Conservation (phyloP, 1,140 invertebrate genomes). For the Pachypsylla venusta region DNA sequence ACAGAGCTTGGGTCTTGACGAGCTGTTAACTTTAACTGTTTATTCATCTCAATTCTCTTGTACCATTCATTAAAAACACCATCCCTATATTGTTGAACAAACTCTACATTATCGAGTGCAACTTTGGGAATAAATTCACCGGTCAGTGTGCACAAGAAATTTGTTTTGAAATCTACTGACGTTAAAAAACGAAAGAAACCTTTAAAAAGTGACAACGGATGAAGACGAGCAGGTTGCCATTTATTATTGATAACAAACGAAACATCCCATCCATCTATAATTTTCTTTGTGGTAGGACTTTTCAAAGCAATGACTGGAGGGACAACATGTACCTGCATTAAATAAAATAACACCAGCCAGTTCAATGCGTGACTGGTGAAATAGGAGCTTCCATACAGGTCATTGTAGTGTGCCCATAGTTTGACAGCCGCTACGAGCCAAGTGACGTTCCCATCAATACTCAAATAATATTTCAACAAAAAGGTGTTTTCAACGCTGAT, state of each 20-base stretch:
- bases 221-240: not conserved
- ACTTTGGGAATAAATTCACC: constrained; percentile 26
- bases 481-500: constrained; percentile 38
- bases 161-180: constrained; percentile 10
- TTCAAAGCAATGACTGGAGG: constrained; percentile 20
- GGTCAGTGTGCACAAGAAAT: constrained; percentile 30
- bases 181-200: constrained; percentile 12
- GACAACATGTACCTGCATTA: constrained; percentile 23
- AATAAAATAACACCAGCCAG: constrained; percentile 33
- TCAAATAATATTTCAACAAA: constrained; percentile 32
- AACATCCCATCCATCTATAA: constrained; percentile 8
- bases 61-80: constrained; percentile 28
- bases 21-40: constrained; percentile 21
- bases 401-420: constrained; percentile 33
- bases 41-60: constrained; percentile 20
- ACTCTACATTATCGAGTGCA: constrained; percentile 22
- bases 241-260: constrained; percentile 8
- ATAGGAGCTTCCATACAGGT: constrained; percentile 24
- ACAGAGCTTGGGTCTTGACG: constrained; percentile 21
- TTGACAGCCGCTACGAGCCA: constrained; percentile 32
- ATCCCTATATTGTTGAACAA: constrained; percentile 22
- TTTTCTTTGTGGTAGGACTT: constrained; percentile 6
- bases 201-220: constrained; percentile 3
- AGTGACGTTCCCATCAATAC: constrained; percentile 25
- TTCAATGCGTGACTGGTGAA: constrained; percentile 33